phyloP scores from a whole-genome alignment of 2,888 invertebrate genomes.

The Erebia epiphron region DNA sequence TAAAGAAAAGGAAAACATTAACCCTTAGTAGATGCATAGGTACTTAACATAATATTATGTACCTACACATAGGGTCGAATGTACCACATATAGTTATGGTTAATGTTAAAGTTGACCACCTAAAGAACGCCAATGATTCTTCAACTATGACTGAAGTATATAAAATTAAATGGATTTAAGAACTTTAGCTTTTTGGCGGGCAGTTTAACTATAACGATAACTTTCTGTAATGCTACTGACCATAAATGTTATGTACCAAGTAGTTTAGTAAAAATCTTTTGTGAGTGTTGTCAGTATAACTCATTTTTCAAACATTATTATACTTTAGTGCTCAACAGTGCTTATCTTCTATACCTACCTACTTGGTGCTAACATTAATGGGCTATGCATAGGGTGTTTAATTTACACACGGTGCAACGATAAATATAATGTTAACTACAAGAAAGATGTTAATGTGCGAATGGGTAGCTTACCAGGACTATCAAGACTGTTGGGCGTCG shows the following conservation, averaged over 20 bases:
- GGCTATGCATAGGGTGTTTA: neutral
- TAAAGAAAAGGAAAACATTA: slow-evolving; percentile 1
- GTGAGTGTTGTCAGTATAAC: neutral
- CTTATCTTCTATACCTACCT: neutral
- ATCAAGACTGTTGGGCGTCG: slow-evolving; percentile 78
- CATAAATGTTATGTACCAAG: slow-evolving; percentile 17
- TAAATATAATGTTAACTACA: slow-evolving; percentile 21
- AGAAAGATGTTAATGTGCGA: slow-evolving; percentile 14
- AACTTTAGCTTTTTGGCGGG: no score
- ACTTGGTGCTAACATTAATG: slow-evolving; percentile 17
- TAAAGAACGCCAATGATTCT: no score
- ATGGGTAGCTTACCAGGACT: slow-evolving; percentile 66
- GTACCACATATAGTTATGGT: neutral
- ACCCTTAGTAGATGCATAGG: neutral
- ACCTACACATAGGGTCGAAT: no score
- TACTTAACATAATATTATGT: neutral
- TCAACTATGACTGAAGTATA: no score
- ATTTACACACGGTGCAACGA: slow-evolving; percentile 14
- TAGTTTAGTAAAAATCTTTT: slow-evolving; percentile 5
- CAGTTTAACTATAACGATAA: no score
- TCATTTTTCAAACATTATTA: neutral
- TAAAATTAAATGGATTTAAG: no score
- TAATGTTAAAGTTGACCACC: no score
- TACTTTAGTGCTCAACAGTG: neutral
- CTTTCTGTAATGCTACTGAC: no score